Evolutionary conservation across 2,797 vertebrate species (phyloP).

Genomic region (Luscinia megarhynchos): DNA sequence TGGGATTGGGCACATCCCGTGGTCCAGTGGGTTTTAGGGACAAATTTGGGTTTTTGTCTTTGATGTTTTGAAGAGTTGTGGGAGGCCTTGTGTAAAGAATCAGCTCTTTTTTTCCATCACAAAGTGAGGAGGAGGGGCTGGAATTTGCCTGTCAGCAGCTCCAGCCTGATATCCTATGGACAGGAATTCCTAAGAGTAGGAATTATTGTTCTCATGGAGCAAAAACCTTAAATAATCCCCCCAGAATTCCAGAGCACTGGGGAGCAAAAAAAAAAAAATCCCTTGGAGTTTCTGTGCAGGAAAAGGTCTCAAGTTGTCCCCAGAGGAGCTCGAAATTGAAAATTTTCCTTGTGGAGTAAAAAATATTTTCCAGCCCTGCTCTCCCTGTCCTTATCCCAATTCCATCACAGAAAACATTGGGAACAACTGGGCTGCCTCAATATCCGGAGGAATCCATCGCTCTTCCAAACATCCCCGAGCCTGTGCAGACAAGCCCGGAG

Average conservation of each 20-base stretch:
- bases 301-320: not conserved
- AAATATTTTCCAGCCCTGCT: not conserved
- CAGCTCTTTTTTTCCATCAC: fast-evolving
- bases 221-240: not conserved
- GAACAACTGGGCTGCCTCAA: not conserved
- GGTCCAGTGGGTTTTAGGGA: not conserved
- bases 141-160: not conserved
- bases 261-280: not conserved
- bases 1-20: not conserved
- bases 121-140: not conserved
- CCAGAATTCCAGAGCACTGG: not conserved
- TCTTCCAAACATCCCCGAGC: fast-evolving
- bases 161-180: fast-evolving
- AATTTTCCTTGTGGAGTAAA: too few relatives aligned
- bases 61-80: fast-evolving
- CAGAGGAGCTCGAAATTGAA: fast-evolving
- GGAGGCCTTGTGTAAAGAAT: not conserved
- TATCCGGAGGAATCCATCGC: not conserved
- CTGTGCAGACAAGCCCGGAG: not conserved
- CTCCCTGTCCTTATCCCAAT: not conserved
- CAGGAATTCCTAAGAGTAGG: not conserved
- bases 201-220: fast-evolving
- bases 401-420: fast-evolving
- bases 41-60: too few relatives aligned
- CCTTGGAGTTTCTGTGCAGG: too few relatives aligned